Evolutionary conservation across 2,113 vertebrate species (phyloP), one percentile per base, ranked within the genome.

Genomic region (Carettochelys insculpta): DNA sequence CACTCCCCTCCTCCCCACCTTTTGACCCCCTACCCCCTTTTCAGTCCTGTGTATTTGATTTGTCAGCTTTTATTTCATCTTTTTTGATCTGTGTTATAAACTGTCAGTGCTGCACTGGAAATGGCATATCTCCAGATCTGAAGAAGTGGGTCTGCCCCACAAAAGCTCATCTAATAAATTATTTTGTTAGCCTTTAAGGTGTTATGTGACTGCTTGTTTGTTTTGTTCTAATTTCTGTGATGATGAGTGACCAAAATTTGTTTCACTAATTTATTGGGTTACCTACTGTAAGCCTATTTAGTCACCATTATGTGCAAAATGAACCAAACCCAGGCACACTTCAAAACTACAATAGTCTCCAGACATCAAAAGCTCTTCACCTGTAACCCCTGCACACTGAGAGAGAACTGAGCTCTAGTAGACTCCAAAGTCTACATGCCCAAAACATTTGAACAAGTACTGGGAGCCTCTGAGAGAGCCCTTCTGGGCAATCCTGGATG

Each of bases 271-370:
- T 6, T n/a, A 17, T 17, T 3, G 29, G 41, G 7, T 20, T 27
- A 41, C 5, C 24, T 0, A 0, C 76, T 5, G 5, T 48, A 0
- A 25, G 5, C 14, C n/a, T 56, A 51, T 12, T 92, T 17, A 0
- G 71, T 73, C 34, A 0, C 20, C 3, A 27, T 29, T 1, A 22
- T 53, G 4, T 29, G 2, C 5, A 5, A 56, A 79, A 11, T 24
- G 76, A 50, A 5, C 12, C 9, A 2, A 45, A 38, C 41, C 85
- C 5, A 19, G 45, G n/a, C 20, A 50, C 2, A 45, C 34, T 80
- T 85, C 0, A 3, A 29, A 88, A 77, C 29, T 47, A 9, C 31
- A n/a, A n/a, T 61, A 16, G n/a, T 10, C 22, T 83, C 25, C 6
- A 0, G 80, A 65, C 56, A 56, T 83, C n/a, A 54, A 71, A 52